Conservation (phyloP, 2,797 vertebrate genomes). For the Microtus californicus region DNA sequence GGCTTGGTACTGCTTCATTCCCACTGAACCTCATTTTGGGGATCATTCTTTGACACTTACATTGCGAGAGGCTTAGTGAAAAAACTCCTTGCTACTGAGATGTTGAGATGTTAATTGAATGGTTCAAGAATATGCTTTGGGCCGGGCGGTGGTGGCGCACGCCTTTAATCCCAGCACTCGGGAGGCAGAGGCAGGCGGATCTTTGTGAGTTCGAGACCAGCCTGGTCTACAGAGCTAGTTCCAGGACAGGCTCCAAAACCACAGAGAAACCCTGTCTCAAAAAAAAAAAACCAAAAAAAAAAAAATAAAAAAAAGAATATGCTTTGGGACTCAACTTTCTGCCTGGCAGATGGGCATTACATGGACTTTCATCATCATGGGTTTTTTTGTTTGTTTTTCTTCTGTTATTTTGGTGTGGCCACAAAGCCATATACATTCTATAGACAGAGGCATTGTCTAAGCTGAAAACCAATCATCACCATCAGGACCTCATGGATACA, state of each 20-base stretch:
- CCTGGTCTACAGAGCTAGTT: too few relatives aligned
- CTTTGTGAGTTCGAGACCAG: too few relatives aligned
- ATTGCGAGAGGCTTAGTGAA: too few relatives aligned
- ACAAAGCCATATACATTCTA: not conserved
- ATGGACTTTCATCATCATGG: not conserved
- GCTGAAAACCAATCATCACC: not conserved
- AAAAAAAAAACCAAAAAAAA: too few relatives aligned
- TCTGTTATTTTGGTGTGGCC: not conserved
- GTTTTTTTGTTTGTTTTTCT: not conserved
- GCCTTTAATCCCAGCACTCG: too few relatives aligned
- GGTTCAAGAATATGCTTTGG: not conserved
- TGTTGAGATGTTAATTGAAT: not conserved
- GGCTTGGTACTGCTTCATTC: fast-evolving
- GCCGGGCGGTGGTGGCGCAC: too few relatives aligned
- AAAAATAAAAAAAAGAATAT: too few relatives aligned
- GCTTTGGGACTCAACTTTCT: not conserved
- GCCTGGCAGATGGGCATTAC: not conserved
- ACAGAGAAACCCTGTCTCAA: too few relatives aligned
- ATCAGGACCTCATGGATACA: not conserved
- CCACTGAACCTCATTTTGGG: fast-evolving
- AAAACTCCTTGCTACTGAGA: fast-evolving
- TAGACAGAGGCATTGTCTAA: not conserved
- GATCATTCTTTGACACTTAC: not conserved
- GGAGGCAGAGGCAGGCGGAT: too few relatives aligned
- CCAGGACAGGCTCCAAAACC: too few relatives aligned